Conservation (phyloP, 2,113 vertebrate genomes). For the Chascanopsetta lugubris region DNA sequence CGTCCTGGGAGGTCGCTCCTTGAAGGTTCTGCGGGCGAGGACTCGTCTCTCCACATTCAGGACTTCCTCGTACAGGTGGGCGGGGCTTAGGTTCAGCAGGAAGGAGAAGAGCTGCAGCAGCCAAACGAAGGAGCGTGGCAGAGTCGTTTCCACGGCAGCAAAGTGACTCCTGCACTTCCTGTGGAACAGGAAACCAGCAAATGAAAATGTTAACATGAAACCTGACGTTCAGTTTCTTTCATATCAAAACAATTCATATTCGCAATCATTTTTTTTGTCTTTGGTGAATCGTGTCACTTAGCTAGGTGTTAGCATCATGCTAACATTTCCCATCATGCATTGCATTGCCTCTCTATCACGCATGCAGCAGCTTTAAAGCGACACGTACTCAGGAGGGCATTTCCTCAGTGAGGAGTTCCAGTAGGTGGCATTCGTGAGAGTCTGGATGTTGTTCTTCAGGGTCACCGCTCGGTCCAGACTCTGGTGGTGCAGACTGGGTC, state of each 20-base stretch:
- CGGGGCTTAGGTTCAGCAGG: conserved; percentile 62
- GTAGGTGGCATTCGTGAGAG: conserved; percentile 78
- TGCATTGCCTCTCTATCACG: no score
- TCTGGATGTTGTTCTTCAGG: neutral
- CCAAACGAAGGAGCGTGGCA: conserved; percentile 73
- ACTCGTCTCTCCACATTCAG: conserved; percentile 67
- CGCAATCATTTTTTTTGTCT: no score
- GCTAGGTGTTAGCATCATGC: neutral
- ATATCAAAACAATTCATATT: no score
- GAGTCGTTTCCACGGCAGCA: conserved; percentile 38
- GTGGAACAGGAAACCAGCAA: neutral
- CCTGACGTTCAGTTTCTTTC: no score
- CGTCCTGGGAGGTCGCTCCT: neutral
- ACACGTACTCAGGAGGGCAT: conserved; percentile 2
- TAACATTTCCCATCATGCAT: neutral
- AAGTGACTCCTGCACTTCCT: conserved; percentile 51
- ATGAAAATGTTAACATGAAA: neutral
- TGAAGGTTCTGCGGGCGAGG: conserved; percentile 13
- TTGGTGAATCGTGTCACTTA: no score
- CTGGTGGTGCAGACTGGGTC: conserved; percentile 82
- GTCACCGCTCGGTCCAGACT: conserved; percentile 78
- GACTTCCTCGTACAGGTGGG: conserved; percentile 64
- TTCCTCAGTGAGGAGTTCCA: conserved; percentile 82
- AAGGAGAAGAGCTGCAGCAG: conserved; percentile 77
- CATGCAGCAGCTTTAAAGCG: neutral